These are phyloP conservation scores for Ernsta delagoae DNA, from an alignment of 2,888 invertebrate genomes.

Conservation along the genomic window DNA sequence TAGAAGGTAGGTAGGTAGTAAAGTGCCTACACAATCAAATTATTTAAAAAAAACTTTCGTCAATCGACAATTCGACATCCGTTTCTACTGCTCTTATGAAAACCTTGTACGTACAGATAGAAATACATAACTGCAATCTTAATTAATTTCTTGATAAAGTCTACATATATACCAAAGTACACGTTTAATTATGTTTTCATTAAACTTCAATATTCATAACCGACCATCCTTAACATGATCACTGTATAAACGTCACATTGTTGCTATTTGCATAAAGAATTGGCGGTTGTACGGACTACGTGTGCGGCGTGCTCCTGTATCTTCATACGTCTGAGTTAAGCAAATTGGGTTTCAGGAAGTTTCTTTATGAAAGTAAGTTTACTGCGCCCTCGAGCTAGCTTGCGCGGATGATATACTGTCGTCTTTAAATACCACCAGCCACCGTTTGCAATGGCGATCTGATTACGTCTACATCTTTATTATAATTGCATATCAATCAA, in stretches of 20 bases:
- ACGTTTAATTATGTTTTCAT: neutral
- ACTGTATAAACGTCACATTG: conserved; percentile 65
- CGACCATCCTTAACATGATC: conserved; percentile 56
- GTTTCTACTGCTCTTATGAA: no score
- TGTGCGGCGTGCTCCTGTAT: conserved; percentile 32
- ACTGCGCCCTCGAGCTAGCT: conserved; percentile 48
- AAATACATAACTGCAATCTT: no score
- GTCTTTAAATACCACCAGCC: conserved; percentile 20
- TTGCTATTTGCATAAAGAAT: conserved; percentile 73
- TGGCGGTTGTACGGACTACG: conserved; percentile 53
- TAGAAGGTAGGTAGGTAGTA: no score
- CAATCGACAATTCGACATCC: no score
- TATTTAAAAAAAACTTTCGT: no score
- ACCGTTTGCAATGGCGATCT: neutral
- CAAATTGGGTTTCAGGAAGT: conserved; percentile 71
- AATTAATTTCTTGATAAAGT: no score
- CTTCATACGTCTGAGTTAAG: conserved; percentile 42
- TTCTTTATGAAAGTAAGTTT: conserved; percentile 57
- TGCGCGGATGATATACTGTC: conserved; percentile 1
- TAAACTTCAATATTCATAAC: conserved; percentile 32
- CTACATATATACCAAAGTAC: no score
- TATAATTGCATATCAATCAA: no score
- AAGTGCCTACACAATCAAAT: no score
- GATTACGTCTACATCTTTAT: neutral
- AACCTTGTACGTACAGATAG: no score